A percentile compares a stretch with the other conserved stretches of the same genome.
Evolutionary conservation across 2,797 vertebrate genomes (phyloP).

Genomic region (Pelochelys cantorii): DNA sequence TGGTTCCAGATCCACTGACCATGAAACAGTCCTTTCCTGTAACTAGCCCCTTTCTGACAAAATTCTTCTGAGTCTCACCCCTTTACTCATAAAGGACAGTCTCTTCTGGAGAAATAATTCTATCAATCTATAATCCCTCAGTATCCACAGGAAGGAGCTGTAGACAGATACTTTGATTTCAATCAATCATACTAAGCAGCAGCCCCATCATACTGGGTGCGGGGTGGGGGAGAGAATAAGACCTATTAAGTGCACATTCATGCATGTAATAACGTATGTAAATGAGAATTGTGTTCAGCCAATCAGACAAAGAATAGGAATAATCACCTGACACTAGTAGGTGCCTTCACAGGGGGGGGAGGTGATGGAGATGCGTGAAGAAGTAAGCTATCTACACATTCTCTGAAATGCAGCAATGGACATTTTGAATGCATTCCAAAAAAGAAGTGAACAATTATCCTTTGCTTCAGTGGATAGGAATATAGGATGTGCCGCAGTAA

Average conservation of each 20-base stretch:
- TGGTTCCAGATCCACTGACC: not conserved
- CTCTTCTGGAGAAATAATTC: not conserved
- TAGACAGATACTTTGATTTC: not conserved
- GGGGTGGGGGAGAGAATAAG: not conserved
- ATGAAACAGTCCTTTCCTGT: not conserved
- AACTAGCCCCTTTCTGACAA: not conserved
- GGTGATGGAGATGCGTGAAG: not conserved
- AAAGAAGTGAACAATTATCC: not conserved
- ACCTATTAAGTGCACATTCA: not conserved
- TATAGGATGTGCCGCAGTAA: not conserved
- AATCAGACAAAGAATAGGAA: accelerated
- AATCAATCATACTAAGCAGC: not conserved
- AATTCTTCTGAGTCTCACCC: not conserved
- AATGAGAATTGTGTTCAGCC: not conserved
- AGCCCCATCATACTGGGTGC: not conserved
- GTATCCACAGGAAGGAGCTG: not conserved
- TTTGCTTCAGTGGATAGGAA: not conserved
- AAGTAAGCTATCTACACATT: not conserved
- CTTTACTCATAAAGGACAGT: not conserved
- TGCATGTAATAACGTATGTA: not conserved
- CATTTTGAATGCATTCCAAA: not conserved
- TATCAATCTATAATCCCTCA: accelerated
- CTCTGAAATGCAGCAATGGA: not conserved
- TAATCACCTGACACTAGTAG: not conserved
- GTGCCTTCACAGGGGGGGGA: not conserved